phyloP scores from a whole-genome alignment of 2,797 vertebrate species.

The Orientallactaga sibirica region DNA sequence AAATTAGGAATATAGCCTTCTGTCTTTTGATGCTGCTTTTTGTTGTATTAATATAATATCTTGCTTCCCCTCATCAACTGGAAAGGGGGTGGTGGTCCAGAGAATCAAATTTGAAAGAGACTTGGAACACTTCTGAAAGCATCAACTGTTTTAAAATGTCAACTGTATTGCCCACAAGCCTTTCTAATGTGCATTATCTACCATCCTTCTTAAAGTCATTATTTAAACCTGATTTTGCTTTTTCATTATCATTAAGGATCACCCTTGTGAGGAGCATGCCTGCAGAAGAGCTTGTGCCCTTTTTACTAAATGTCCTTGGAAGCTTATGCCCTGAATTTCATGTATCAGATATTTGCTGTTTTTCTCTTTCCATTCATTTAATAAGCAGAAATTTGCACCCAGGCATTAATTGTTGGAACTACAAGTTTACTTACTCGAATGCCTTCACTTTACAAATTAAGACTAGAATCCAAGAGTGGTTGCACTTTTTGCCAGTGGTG shows the following conservation, averaged over 20 bases:
- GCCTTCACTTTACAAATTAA: not conserved
- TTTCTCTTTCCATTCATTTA: not conserved
- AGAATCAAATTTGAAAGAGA: slow-evolving; percentile 13
- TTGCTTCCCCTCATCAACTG: slow-evolving; percentile 24
- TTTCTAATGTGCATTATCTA: slow-evolving; percentile 43
- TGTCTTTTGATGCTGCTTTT: slow-evolving; percentile 40
- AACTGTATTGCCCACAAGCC: not conserved
- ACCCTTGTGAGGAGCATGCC: not conserved
- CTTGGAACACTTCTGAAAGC: slow-evolving; percentile 58
- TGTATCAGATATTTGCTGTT: not conserved
- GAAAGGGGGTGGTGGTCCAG: slow-evolving; percentile 54
- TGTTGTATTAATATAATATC: slow-evolving; percentile 35
- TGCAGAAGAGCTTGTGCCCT: not conserved
- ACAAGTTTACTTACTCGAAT: not conserved
- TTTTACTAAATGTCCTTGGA: not conserved
- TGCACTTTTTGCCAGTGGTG: not conserved
- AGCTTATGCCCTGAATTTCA: not conserved
- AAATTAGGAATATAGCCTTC: slow-evolving; percentile 47
- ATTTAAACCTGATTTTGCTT: slow-evolving; percentile 30
- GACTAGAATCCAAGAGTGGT: not conserved
- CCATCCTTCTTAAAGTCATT: slow-evolving; percentile 29
- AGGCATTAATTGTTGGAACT: not conserved
- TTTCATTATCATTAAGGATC: slow-evolving; percentile 36
- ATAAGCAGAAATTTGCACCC: not conserved
- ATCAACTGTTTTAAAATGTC: slow-evolving; percentile 61